Evolutionary conservation across 2,113 vertebrate species (phyloP), one percentile per base, ranked within the genome.

Genomic region (Micronisus gabar): DNA sequence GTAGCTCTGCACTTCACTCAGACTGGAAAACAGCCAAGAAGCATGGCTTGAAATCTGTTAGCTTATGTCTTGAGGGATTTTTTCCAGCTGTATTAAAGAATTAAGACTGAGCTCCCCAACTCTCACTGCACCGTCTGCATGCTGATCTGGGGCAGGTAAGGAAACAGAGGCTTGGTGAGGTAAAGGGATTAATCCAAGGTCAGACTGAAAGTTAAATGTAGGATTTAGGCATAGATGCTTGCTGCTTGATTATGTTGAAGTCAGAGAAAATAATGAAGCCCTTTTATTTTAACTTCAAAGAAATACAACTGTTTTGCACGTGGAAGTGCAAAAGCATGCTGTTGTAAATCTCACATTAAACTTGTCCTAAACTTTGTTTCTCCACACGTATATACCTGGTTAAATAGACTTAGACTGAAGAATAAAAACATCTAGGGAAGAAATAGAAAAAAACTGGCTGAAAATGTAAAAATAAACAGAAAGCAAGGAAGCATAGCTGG

Each of bases 21-120:
- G 47, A 72, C 80, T 96, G 95, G 96, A 96, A 92, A 84, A 79
- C 41, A 85, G 96, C 95, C 96, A 97, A 85, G 80, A 67, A 89
- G 81, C 88, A 72, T 87, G 66, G 86, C 78, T 95, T 94, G 95
- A 97, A 97, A 95, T 92, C 93, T 95, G 91, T 95, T 96, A 94
- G 86, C 61, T 81, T 95, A 81, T 67, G 84, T 95, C 96, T 96
- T 90, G 73, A 68, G 95, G 91, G 93, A 96, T 93, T 97, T 97
- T 92, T 95, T 95, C 91, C 95, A 96, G 90, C 95, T 97, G 91
- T 96, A 97, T 96, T 97, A 96, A 93, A 93, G 93, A 95, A 91
- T 95, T 97, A 96, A 95, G 87, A 91, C 40, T 23, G 30, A 93
- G 70, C 61, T 96, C 70, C 89, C 58, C 78, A 93, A 80, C 88